Base-by-base conservation (phyloP, 2,888 invertebrate genomes). In the Polyommatus iphigenia region DNA sequence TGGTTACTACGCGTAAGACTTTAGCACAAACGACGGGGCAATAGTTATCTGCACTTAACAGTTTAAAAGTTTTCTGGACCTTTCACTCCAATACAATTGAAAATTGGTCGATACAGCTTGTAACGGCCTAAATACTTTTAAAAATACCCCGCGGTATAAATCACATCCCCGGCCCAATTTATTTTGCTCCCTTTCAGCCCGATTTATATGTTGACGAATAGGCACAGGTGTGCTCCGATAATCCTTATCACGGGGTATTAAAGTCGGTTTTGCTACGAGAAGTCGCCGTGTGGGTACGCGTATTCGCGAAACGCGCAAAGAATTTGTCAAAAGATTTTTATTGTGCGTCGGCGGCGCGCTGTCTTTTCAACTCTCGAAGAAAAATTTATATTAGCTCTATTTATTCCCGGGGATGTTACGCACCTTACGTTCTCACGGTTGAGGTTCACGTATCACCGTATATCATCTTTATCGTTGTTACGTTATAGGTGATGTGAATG, bases 111-210 rank as follows among this genome's bases (percentile, higher is more conserved):
- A 15, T 67, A 62, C 24, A 1, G 29, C 29, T 6, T 67, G 29
- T 18, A 32, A 13, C 29, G 18, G 29, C 67, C 77, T 46, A 46
- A 50, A 77, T 18, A 77, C 50, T 77, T 77, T 77, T 50, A 79
- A 80, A 80, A 79, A 13, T 67, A 67, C 77, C 76, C 18, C 62
- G 76, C 73, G 79, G 79, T 80, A 82, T 83, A 82, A 81, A 78
- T 78, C 80, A 81, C 81, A 81, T 82, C 80, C 81, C 82, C 81
- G 81, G 79, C 79, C 79, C 80, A 81, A 84, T 84, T 83, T 83
- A 82, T 82, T 81, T 81, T 79, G 79, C 76, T 78, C 78, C 79
- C 80, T 79, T 78, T 80, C 80, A 77, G 79, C 81, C 78, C 81
- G 81, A 80, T 81, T 82, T 81, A 81, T 82, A 80, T 81, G 79